Conservation (phyloP, 2,888 invertebrate genomes). For the Drosophila tanythrix region DNA sequence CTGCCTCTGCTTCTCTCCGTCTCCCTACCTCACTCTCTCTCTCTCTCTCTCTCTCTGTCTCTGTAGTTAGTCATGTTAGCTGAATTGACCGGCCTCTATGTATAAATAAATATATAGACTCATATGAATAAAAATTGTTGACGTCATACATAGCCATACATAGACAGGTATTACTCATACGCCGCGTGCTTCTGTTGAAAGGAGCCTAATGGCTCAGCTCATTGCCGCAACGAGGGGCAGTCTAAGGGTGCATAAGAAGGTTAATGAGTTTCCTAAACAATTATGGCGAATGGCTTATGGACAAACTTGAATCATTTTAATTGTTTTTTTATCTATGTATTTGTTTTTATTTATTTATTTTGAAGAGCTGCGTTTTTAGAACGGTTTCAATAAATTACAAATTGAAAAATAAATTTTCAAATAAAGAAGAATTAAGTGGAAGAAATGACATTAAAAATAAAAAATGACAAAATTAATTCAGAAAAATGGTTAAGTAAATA, state of each 20-base stretch:
- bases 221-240: not conserved
- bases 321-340: not conserved
- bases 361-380: not conserved
- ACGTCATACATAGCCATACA: slow-evolving; percentile 40
- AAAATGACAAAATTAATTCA: not conserved
- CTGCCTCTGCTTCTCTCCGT: not conserved
- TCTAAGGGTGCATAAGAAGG: not conserved
- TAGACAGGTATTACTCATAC: slow-evolving; percentile 59
- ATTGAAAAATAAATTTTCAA: too few species aligned
- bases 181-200: slow-evolving; percentile 36
- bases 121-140: slow-evolving; percentile 40
- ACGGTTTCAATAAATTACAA: not conserved
- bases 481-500: not conserved
- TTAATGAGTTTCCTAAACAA: slow-evolving; percentile 1
- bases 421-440: too few species aligned
- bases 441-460: not conserved
- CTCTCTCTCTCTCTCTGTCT: not conserved
- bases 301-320: not conserved
- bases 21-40: not conserved
- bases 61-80: slow-evolving; percentile 42
- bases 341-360: not conserved
- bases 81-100: slow-evolving; percentile 36
- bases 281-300: not conserved
- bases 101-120: slow-evolving; percentile 34
- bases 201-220: slow-evolving; percentile 42